Base-by-base conservation (phyloP, 2,888 invertebrate genomes). In the Melikaiella ostensackeni region DNA sequence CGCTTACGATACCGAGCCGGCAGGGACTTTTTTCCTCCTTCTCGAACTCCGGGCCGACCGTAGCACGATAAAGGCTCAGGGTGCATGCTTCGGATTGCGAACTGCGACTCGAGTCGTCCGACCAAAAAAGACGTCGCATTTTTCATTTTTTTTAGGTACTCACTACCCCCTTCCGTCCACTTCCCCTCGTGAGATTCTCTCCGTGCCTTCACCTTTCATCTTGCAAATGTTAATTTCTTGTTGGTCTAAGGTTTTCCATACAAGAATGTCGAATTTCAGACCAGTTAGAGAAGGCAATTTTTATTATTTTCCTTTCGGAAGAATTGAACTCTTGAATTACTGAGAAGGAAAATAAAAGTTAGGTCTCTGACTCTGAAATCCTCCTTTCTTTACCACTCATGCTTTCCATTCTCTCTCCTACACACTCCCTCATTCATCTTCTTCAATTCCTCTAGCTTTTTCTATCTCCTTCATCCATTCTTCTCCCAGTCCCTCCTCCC, bases 11-110 rank as follows among this genome's bases (percentile, higher is more conserved):
- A 70, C 46, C 46, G 11, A 64, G 64, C 38, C 24, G 64, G 24
- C 64, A 13, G 24, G 16, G 38, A 70, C 70, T 70, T 70, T 70
- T 70, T 70, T 70, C 70, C 70, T 50, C 27, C 70, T 42, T 70
- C 70, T 70, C 46, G 46, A 70, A 70, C 70, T 70, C n/a, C 70
- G 21, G 42, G 9, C 70, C 70, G 27, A 66, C 46, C 46, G 30
- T 70, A n/a, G 70, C 70, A 70, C 70, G 70, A 70, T 70, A 70
- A 70, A 70, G 70, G 46, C 70, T 70, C 70, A n/a, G 70, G 70
- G 70, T 70, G 70, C 66, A 70, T 70, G 70, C 70, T 50, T 70
- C 70, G 70, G 70, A 70, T 70, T 70, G 70, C 70, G 30, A 50
- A 70, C 46, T 50, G 50, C 50, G n/a, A 70, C 30, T 30, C 30